Percentiles rank a stretch among this genome's conserved stretches.
Evolutionary conservation across 2,888 invertebrate genomes (phyloP).

Genomic region (Euspilapteryx auroguttella): DNA sequence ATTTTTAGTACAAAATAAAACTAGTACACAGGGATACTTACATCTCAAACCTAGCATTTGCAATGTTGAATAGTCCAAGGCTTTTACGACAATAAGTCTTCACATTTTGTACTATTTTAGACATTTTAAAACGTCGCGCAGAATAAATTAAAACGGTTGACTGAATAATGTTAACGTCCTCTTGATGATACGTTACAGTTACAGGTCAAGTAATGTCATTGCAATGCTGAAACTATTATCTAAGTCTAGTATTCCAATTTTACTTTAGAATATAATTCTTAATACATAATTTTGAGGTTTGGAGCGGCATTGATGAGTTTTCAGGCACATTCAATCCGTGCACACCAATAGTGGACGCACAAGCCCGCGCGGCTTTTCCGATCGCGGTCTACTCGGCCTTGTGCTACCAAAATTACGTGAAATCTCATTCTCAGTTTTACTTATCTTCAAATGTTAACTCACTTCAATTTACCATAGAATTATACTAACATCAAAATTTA

Average conservation of each 20-base stretch:
- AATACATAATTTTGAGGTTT: constrained; percentile 56
- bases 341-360: constrained; percentile 50
- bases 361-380: too few relatives aligned
- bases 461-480: too few relatives aligned
- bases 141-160: constrained; percentile 46
- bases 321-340: constrained; percentile 58
- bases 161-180: constrained; percentile 60
- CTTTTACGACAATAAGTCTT: constrained; percentile 64
- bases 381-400: too few relatives aligned
- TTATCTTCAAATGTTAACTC: too few relatives aligned
- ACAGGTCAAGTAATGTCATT: constrained; percentile 21
- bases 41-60: constrained; percentile 63
- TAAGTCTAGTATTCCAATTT: constrained; percentile 35
- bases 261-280: constrained; percentile 32
- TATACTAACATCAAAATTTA: too few relatives aligned
- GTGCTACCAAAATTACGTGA: too few relatives aligned
- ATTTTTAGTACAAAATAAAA: constrained; percentile 64
- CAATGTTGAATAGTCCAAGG: constrained; percentile 61
- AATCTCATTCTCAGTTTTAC: too few relatives aligned
- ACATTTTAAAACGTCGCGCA: constrained; percentile 59
- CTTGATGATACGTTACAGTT: too few relatives aligned
- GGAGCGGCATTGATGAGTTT: constrained; percentile 56
- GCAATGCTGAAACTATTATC: constrained; percentile 31
- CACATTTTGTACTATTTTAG: constrained; percentile 65
- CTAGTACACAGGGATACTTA: constrained; percentile 64